phyloP scores from a whole-genome alignment of 37 sponge, comb jelly and placozoan genomes.

The Hormiphora californensis region DNA sequence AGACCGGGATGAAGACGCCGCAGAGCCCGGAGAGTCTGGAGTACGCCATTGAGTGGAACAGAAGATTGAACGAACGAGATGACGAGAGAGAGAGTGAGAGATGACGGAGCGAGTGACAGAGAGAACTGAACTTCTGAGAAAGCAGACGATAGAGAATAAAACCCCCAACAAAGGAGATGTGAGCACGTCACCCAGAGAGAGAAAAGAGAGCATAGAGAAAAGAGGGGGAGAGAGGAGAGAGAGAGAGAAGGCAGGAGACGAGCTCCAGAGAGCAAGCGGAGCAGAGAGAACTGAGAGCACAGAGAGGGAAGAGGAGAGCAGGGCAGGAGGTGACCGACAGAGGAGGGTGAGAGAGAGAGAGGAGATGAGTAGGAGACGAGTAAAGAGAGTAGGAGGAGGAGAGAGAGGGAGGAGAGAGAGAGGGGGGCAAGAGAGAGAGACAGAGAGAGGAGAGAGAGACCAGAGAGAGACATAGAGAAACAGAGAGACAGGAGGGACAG shows the following conservation, averaged over 20 bases:
- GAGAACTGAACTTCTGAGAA: too few species aligned
- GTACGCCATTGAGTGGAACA: too few species aligned
- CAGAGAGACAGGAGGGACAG: neutral
- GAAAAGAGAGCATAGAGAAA: too few species aligned
- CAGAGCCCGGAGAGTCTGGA: neutral
- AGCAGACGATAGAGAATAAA: too few species aligned
- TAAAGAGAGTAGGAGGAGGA: slow-evolving; percentile 15
- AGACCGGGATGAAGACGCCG: neutral
- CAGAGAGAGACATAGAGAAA: neutral
- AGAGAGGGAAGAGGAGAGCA: neutral
- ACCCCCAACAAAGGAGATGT: too few species aligned
- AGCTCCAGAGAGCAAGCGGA: neutral
- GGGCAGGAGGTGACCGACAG: neutral
- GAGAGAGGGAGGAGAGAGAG: neutral
- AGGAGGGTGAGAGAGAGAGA: neutral
- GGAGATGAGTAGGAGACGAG: neutral
- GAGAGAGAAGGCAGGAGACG: neutral
- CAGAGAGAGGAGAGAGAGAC: neutral
- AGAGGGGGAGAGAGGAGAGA: neutral
- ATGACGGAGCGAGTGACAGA: too few species aligned
- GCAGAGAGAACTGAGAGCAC: neutral
- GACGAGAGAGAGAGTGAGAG: neutral
- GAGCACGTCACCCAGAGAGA: too few species aligned
- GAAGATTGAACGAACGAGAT: too few species aligned
- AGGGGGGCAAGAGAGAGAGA: slow-evolving; percentile 3